Evolutionary conservation across 2,797 vertebrate genomes (phyloP).

Genomic region (Periparus ater): DNA sequence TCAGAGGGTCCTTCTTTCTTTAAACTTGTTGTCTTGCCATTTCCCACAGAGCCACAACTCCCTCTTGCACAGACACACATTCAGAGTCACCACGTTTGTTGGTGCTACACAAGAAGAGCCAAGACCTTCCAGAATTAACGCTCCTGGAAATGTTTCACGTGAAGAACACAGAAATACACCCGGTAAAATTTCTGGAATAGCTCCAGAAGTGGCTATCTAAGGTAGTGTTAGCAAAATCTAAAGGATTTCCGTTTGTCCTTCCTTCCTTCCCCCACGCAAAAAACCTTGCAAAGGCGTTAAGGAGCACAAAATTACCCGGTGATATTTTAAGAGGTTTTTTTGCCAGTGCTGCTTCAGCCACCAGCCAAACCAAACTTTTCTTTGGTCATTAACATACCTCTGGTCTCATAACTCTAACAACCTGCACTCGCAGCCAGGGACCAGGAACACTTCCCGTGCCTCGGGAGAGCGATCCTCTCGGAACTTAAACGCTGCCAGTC

Average conservation of each 20-base stretch:
- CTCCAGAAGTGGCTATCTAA: background rate
- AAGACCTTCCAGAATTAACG: background rate
- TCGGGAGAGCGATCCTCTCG: background rate
- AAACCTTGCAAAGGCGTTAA: background rate
- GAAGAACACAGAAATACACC: background rate
- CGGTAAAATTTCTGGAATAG: background rate
- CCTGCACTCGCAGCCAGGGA: background rate
- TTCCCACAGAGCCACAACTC: background rate
- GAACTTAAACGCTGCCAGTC: background rate
- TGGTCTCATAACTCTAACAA: background rate
- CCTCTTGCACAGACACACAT: background rate
- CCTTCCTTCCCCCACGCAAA: background rate
- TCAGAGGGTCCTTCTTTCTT: background rate
- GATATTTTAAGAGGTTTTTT: background rate
- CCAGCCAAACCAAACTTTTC: constrained; percentile 6
- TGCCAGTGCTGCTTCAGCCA: background rate
- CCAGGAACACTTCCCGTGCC: rapidly evolving
- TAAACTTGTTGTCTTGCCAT: background rate
- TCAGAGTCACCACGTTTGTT: background rate
- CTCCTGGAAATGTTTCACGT: rapidly evolving
- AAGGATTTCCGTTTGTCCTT: constrained; percentile 35
- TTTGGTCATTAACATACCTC: background rate
- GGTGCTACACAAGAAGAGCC: rapidly evolving
- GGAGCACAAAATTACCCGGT: background rate
- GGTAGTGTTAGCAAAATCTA: background rate